Evolutionary conservation across 2,888 invertebrate species (phyloP).

Genomic region (Andricus curvator): DNA sequence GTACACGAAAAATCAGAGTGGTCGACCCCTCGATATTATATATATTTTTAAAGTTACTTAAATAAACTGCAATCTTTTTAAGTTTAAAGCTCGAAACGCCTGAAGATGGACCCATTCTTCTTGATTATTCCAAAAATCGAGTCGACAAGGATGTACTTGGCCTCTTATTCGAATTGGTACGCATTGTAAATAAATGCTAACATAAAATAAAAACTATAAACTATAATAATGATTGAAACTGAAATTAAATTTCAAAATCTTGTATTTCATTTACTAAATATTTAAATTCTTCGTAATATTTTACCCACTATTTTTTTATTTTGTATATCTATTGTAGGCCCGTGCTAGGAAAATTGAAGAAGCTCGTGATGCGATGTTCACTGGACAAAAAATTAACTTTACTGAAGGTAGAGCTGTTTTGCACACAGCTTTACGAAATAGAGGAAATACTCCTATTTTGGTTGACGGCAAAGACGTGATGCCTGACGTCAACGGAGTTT

Average conservation of each 20-base stretch:
- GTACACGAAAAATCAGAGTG: too few species aligned
- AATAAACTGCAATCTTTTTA: constrained; percentile 58
- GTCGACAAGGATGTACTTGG: constrained; percentile 88
- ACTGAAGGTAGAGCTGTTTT: constrained; percentile 98
- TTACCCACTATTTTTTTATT: constrained; percentile 48
- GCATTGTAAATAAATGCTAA: constrained; percentile 67
- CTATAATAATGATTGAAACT: not conserved
- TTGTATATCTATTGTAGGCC: constrained; percentile 77
- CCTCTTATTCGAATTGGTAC: constrained; percentile 89
- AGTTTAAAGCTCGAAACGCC: constrained; percentile 89
- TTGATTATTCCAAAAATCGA: constrained; percentile 98
- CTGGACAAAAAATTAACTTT: constrained; percentile 97
- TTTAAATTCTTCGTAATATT: constrained; percentile 26
- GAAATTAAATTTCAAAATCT: not conserved
- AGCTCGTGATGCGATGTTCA: constrained; percentile 94
- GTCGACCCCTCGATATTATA: too few species aligned
- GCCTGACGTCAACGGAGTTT: constrained; percentile 93
- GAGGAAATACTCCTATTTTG: constrained; percentile 87
- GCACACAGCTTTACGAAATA: constrained; percentile 95
- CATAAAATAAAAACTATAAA: too few species aligned
- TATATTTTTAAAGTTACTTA: constrained; percentile 11
- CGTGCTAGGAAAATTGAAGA: constrained; percentile 89
- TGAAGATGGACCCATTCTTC: constrained; percentile 92
- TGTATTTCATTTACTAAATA: constrained; percentile 32
- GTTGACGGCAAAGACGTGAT: constrained; percentile 95